Percentiles rank a stretch among this genome's conserved stretches.
phyloP scores from a whole-genome alignment of 2,113 vertebrate species.

The Engraulis encrasicolus region DNA sequence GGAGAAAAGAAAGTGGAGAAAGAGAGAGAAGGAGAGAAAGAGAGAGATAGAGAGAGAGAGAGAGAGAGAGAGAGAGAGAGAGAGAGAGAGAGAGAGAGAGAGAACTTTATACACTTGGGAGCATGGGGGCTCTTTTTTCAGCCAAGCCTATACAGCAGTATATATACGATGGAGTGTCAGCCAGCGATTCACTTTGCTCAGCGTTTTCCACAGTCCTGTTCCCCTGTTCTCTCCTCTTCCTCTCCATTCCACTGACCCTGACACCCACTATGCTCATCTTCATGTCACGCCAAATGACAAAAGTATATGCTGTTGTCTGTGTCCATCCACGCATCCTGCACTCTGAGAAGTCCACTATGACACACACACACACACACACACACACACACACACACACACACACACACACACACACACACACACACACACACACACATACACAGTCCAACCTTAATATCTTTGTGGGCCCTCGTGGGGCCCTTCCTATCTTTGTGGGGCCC shows the following conservation, averaged over 20 bases:
- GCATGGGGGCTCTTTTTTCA: constrained; percentile 5
- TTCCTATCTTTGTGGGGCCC: no score
- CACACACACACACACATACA: no score
- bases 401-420: no score
- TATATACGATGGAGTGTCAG: constrained; percentile 3
- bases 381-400: no score
- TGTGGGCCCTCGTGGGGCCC: no score
- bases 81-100: not conserved
- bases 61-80: constrained; percentile 25
- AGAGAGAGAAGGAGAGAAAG: constrained; percentile 30
- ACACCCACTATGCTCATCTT: not conserved
- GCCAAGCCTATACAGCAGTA: not conserved
- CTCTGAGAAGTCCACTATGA: not conserved
- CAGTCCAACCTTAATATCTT: no score
- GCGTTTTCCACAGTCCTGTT: not conserved
- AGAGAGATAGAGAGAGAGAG: not conserved
- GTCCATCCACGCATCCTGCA: not conserved
- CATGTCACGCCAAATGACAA: not conserved
- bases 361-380: no score
- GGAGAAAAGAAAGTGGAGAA: not conserved
- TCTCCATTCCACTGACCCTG: constrained; percentile 11
- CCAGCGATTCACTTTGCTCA: not conserved
- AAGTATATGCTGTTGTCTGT: not conserved
- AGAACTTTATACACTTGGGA: not conserved
- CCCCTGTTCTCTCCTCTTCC: no score